Percentiles rank a stretch among this genome's conserved stretches.
Evolutionary conservation across 2,888 invertebrate genomes (phyloP).

Genomic region (Diadegma fenestrale): DNA sequence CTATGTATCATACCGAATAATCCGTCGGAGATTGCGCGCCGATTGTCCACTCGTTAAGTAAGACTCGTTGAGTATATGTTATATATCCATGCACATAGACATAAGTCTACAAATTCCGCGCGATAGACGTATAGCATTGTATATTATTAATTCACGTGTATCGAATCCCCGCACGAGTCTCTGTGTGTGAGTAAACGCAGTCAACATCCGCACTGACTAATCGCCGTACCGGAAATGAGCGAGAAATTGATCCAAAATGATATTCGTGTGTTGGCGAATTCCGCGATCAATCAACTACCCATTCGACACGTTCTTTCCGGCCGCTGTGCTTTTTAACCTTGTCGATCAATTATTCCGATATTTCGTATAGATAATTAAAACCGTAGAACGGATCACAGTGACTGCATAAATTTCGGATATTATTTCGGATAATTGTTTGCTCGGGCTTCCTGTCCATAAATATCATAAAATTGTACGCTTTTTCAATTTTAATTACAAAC

Average conservation of each 20-base stretch:
- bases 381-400: background rate
- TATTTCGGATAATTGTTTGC: background rate
- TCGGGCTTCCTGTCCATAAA: background rate
- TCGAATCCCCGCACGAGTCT: background rate
- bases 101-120: conserved; percentile 18
- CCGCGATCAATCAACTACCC: conserved; percentile 10
- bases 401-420: background rate
- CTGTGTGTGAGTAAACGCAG: background rate
- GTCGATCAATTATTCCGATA: background rate
- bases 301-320: background rate
- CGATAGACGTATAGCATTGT: background rate
- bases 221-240: conserved; percentile 38
- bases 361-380: background rate
- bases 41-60: conserved; percentile 80
- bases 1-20: conserved; percentile 82
- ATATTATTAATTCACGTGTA: conserved; percentile 36
- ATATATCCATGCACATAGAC: conserved; percentile 7
- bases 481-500: no score
- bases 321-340: background rate
- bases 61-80: conserved; percentile 74
- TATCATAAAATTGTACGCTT: no score
- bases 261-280: conserved; percentile 5
- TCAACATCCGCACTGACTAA: background rate
- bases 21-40: conserved; percentile 81
- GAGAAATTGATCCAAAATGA: conserved; percentile 40